Percentiles rank a stretch among this genome's conserved stretches.
These are phyloP conservation scores for Nephrotoma appendiculata DNA, from an alignment of 2,888 invertebrate species.

Conservation along the genomic window DNA sequence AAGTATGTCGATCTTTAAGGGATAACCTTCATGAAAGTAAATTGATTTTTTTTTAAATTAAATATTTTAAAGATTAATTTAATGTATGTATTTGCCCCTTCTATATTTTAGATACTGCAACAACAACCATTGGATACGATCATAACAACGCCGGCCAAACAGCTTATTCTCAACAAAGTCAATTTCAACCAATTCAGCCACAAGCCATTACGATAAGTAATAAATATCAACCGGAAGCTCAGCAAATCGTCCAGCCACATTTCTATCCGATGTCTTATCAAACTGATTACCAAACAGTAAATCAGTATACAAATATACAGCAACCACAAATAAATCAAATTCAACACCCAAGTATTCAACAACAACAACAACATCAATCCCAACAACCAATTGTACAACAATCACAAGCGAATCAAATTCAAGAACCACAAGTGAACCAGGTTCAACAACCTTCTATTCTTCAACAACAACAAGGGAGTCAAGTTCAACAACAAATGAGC, in stretches of 20 bases:
- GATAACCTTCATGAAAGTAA: no score
- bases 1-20: no score
- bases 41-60: no score
- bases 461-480: neutral
- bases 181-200: neutral
- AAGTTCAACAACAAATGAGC: neutral
- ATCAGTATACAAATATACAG: conserved; percentile 1
- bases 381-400: neutral
- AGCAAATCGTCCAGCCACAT: neutral
- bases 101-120: neutral
- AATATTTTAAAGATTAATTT: no score
- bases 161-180: neutral
- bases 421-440: neutral
- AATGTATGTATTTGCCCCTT: no score
- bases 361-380: conserved; percentile 8
- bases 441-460: neutral
- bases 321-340: neutral
- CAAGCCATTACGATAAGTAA: conserved; percentile 2
- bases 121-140: neutral
- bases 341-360: conserved; percentile 4
- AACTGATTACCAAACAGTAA: neutral
- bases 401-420: conserved; percentile 10
- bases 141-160: neutral
- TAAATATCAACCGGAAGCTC: neutral
- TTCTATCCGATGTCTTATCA: neutral